phyloP scores from a whole-genome alignment of 2,113 vertebrate species.

The Lepisosteus oculatus region DNA sequence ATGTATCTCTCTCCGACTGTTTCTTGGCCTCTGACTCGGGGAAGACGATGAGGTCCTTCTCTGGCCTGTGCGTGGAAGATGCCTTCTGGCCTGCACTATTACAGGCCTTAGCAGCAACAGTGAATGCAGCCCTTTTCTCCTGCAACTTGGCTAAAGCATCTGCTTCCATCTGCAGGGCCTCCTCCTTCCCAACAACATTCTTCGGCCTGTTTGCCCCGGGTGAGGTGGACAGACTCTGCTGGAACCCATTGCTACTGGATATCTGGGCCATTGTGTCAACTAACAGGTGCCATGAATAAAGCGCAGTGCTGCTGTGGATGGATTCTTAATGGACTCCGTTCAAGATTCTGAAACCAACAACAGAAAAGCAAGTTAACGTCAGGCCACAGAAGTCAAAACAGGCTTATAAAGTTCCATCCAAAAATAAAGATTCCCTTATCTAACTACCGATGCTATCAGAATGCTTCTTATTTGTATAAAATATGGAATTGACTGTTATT shows the following conservation, averaged over 20 bases:
- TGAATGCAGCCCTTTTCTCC: slow-evolving; percentile 66
- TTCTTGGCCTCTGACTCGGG: slow-evolving; percentile 81
- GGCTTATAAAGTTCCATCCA: too few species aligned
- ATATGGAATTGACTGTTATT: too few species aligned
- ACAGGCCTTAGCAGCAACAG: slow-evolving; percentile 45
- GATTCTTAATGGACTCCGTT: neutral
- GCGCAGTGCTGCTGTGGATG: slow-evolving; percentile 31
- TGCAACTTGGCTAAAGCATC: slow-evolving; percentile 91
- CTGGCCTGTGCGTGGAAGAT: slow-evolving; percentile 59
- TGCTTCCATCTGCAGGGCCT: slow-evolving; percentile 96
- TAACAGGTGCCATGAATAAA: slow-evolving; percentile 64
- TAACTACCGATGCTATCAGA: too few species aligned
- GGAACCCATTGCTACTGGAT: slow-evolving; percentile 85
- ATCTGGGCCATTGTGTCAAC: slow-evolving; percentile 87
- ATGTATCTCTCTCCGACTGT: slow-evolving; percentile 65
- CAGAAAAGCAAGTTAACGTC: too few species aligned
- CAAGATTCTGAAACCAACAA: neutral
- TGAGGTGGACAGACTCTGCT: slow-evolving; percentile 65
- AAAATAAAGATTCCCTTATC: too few species aligned
- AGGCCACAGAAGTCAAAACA: too few species aligned
- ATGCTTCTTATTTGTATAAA: too few species aligned
- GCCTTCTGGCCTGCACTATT: slow-evolving; percentile 50
- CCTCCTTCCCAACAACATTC: slow-evolving; percentile 88
- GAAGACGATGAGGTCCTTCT: slow-evolving; percentile 94
- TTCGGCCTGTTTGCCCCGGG: slow-evolving; percentile 59